Evolutionary conservation across 2,888 invertebrate genomes (phyloP).

Genomic region (Conus canariensis): DNA sequence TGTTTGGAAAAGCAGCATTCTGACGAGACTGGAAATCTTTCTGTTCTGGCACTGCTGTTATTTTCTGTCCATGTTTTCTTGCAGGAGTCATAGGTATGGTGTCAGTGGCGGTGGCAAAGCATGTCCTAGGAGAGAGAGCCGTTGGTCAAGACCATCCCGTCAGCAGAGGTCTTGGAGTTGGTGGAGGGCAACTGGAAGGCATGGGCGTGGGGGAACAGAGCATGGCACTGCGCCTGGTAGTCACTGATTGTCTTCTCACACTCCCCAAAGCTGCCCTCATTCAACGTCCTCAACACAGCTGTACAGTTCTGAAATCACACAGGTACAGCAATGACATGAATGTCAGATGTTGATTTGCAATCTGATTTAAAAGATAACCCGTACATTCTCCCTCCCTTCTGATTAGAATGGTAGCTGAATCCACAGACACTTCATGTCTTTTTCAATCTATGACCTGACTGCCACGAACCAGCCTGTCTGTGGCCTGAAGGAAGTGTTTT

Average conservation of each 20-base stretch:
- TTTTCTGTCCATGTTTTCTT: background rate
- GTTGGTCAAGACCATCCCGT: conserved; percentile 47
- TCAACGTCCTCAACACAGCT: conserved; percentile 88
- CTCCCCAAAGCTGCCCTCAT: conserved; percentile 89
- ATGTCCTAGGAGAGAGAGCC: conserved; percentile 49
- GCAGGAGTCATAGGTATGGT: background rate
- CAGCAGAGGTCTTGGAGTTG: conserved; percentile 44
- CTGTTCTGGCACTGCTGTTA: background rate
- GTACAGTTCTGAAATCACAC: conserved; percentile 85
- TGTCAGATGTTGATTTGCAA: background rate
- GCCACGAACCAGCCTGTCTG: too few relatives aligned
- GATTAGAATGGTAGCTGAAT: too few relatives aligned
- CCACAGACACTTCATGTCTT: too few relatives aligned
- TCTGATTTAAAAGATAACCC: background rate
- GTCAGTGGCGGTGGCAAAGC: background rate
- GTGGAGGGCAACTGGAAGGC: conserved; percentile 68
- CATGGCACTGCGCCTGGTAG: conserved; percentile 87
- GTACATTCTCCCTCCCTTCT: background rate
- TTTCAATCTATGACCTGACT: too few relatives aligned
- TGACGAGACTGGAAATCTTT: background rate
- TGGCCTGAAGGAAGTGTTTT: too few relatives aligned
- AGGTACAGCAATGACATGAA: background rate
- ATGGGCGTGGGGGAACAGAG: conserved; percentile 88
- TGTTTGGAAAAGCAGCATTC: background rate
- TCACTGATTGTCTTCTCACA: conserved; percentile 84